These are phyloP conservation scores for Sinocyclocheilus grahami DNA, from an alignment of 2,113 vertebrate species.

Conservation along the genomic window DNA sequence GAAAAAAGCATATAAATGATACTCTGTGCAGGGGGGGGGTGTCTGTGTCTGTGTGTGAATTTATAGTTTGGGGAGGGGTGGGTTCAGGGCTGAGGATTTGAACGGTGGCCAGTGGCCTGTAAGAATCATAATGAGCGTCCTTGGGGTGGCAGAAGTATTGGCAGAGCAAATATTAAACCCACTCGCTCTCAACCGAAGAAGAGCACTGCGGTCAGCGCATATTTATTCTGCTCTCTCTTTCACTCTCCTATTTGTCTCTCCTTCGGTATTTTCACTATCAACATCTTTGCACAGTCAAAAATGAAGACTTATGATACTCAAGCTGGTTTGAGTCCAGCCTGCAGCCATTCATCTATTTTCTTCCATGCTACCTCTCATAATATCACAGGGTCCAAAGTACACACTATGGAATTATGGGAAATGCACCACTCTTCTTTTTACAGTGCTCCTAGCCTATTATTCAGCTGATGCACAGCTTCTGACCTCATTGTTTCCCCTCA, in stretches of 20 bases:
- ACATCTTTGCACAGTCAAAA: neutral
- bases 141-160: slow-evolving; percentile 45
- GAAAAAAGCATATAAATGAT: neutral
- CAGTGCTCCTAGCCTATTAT: neutral
- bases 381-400: neutral
- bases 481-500: slow-evolving; percentile 13
- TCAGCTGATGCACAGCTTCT: slow-evolving; percentile 18
- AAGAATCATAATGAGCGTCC: slow-evolving; percentile 50
- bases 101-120: slow-evolving; percentile 46
- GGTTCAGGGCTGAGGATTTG: slow-evolving; percentile 37
- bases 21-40: neutral
- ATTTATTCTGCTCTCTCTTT: slow-evolving; percentile 15
- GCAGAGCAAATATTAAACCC: slow-evolving; percentile 41
- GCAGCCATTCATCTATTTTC: neutral
- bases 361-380: neutral
- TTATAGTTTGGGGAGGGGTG: slow-evolving; percentile 35
- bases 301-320: neutral
- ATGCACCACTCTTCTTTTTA: neutral
- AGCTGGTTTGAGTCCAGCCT: neutral
- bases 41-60: slow-evolving; percentile 41
- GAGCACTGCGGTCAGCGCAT: slow-evolving; percentile 9
- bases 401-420: neutral
- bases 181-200: slow-evolving; percentile 20
- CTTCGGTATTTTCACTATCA: too few species aligned
- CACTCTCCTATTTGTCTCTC: neutral